phyloP scores from a whole-genome alignment of 2,888 invertebrate species.

The Pyralis farinalis region DNA sequence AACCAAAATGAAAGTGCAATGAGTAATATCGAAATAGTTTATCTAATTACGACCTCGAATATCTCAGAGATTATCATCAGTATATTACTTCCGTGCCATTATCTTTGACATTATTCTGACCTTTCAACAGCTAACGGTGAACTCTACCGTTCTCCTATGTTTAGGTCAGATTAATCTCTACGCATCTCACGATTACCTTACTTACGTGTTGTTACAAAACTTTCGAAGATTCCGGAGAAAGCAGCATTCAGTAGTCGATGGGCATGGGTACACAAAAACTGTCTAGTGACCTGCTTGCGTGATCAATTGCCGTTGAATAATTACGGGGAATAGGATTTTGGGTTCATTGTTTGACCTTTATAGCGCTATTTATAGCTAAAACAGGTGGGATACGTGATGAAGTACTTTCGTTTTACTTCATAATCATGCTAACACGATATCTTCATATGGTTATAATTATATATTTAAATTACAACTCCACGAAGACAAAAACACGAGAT shows the following conservation, averaged over 20 bases:
- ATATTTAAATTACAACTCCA: too few relatives aligned
- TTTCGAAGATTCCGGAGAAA: constrained; percentile 55
- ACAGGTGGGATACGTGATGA: too few relatives aligned
- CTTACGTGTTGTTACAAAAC: constrained; percentile 49
- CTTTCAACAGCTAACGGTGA: constrained; percentile 18
- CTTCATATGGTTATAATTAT: too few relatives aligned
- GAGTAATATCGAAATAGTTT: too few relatives aligned
- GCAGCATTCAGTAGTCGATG: constrained; percentile 18
- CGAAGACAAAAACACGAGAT: too few relatives aligned
- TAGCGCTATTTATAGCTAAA: too few relatives aligned
- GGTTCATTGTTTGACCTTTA: constrained; percentile 2
- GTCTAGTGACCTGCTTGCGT: constrained; percentile 14
- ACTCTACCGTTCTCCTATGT: constrained; percentile 30
- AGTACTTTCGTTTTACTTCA: too few relatives aligned
- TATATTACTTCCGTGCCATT: constrained; percentile 18
- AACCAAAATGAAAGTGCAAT: too few relatives aligned
- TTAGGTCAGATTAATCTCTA: constrained; percentile 42
- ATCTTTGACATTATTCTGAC: constrained; percentile 12
- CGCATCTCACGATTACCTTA: constrained; percentile 54
- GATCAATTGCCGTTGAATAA: constrained; percentile 11
- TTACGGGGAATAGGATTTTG: constrained; percentile 4
- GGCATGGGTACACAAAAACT: not conserved
- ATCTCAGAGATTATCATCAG: not conserved
- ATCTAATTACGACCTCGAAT: too few relatives aligned
- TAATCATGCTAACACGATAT: too few relatives aligned